Conservation (phyloP, 1,140 invertebrate genomes). For the Anoplophora glabripennis region DNA sequence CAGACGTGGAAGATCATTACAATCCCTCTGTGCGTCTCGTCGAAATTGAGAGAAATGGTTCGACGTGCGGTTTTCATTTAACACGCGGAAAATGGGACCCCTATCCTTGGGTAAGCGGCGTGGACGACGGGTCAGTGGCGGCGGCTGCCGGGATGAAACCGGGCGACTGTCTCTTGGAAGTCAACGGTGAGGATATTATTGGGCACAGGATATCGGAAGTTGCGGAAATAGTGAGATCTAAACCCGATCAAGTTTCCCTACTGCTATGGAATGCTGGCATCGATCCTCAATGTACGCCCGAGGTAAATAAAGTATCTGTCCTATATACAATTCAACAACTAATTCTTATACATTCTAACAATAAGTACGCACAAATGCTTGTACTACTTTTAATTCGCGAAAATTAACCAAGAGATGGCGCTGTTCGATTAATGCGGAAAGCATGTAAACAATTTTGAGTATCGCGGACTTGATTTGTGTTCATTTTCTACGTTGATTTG, state of each 20-base stretch:
- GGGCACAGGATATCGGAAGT: slow-evolving; percentile 59
- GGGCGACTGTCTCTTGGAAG: slow-evolving; percentile 64
- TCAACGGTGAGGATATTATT: slow-evolving; percentile 61
- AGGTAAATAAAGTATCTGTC: slow-evolving; percentile 40
- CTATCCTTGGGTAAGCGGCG: slow-evolving; percentile 64
- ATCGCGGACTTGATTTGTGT: too few relatives aligned
- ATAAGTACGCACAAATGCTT: too few relatives aligned
- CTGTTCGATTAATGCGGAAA: too few relatives aligned
- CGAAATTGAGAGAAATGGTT: slow-evolving; percentile 40
- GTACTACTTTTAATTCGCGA: too few relatives aligned
- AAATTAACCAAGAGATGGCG: too few relatives aligned
- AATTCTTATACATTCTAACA: too few relatives aligned
- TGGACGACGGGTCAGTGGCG: slow-evolving; percentile 53
- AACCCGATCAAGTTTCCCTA: slow-evolving; percentile 47
- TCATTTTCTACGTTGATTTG: too few relatives aligned
- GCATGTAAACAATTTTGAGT: too few relatives aligned
- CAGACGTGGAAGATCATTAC: slow-evolving; percentile 40
- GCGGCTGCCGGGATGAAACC: slow-evolving; percentile 51
- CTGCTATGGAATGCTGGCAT: slow-evolving; percentile 52
- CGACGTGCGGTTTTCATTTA: slow-evolving; percentile 61
- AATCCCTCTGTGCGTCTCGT: slow-evolving; percentile 43
- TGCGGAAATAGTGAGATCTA: slow-evolving; percentile 54
- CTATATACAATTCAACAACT: too few relatives aligned
- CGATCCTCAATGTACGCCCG: slow-evolving; percentile 50
- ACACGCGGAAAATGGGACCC: slow-evolving; percentile 69